Evolutionary conservation across 2,797 vertebrate genomes (phyloP), one percentile per base, ranked within the genome.

Genomic region (Muraenolepis orangiensis): DNA sequence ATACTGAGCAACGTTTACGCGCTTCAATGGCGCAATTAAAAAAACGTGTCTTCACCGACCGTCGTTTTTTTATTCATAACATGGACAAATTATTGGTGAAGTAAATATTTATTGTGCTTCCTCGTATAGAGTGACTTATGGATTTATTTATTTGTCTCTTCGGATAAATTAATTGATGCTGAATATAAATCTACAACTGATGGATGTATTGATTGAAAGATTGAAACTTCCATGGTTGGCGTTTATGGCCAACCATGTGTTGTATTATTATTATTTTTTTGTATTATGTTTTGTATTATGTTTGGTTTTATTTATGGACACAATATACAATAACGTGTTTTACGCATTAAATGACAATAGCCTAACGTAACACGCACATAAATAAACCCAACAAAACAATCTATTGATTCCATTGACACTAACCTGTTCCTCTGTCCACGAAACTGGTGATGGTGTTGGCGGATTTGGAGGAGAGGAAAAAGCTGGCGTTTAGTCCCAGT

Each of bases 361-460:
- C 3, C 32, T 3, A 3, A 34, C 32, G 32, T 34, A 34, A 34
- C 32, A 34, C 3, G 7, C 32, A 34, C 32, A 46, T 4, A 3
- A 46, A 46, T 11, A 46, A 13, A 57, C 32, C 32, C 70, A 38
- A 80, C 57, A 4, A 2, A 68, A 29, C 30, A 34, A n/a, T n/a
- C n/a, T n/a, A n/a, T n/a, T n/a, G n/a, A n/a, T n/a, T n/a, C n/a
- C n/a, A n/a, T 31, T 74, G 74, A 90, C 78, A 93, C 93, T 87
- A 93, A 99, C 97, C 98, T 95, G 94, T 94, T 90, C 95, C 96
- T 91, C 94, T 94, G 95, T 96, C 95, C 90, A 98, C 96, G 91
- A 99, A 99, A 93, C 97, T 97, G 80, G 96, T 98, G 89, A 99
- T 96, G 89, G 97, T 99, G 89, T 99, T 99, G 83, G 97, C 97